These are phyloP conservation scores for Drosophila buzzatii DNA, from an alignment of 2,888 invertebrate genomes.

Conservation along the genomic window DNA sequence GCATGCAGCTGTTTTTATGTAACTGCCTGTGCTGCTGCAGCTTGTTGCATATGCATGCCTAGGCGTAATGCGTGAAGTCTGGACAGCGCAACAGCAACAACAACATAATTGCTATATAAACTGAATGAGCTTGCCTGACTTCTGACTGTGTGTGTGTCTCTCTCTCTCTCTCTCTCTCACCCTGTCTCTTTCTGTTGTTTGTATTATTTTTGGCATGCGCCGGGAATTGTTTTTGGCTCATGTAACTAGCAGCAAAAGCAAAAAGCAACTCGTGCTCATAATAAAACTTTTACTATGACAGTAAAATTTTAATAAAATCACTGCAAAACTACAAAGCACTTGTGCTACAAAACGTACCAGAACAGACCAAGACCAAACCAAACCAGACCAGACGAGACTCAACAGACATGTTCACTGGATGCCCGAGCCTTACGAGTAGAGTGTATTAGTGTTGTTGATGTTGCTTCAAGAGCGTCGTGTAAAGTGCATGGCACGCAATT, in stretches of 20 bases:
- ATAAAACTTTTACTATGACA: conserved; percentile 76
- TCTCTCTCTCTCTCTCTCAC: conserved; percentile 2
- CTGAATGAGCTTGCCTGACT: conserved; percentile 52
- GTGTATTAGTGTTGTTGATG: conserved; percentile 28
- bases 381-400: not conserved
- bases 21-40: conserved; percentile 40
- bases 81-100: conserved; percentile 43
- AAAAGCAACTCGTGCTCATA: conserved; percentile 57
- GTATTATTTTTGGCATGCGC: conserved; percentile 56
- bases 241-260: conserved; percentile 44
- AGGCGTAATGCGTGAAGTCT: conserved; percentile 60
- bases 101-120: conserved; percentile 64
- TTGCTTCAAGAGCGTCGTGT: conserved; percentile 41
- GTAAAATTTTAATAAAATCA: conserved; percentile 77
- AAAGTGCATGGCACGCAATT: conserved; percentile 56
- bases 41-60: conserved; percentile 69
- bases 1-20: conserved; percentile 46
- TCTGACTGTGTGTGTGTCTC: conserved; percentile 32
- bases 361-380: conserved; percentile 16
- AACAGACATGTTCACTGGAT: conserved; percentile 21
- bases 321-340: conserved; percentile 70
- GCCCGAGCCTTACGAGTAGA: conserved; percentile 20
- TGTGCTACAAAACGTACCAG: conserved; percentile 45
- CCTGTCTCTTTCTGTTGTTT: conserved; percentile 28
- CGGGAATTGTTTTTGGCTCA: conserved; percentile 64